phyloP scores from a whole-genome alignment of 2,113 vertebrate species.

The Oreochromis spilurus region DNA sequence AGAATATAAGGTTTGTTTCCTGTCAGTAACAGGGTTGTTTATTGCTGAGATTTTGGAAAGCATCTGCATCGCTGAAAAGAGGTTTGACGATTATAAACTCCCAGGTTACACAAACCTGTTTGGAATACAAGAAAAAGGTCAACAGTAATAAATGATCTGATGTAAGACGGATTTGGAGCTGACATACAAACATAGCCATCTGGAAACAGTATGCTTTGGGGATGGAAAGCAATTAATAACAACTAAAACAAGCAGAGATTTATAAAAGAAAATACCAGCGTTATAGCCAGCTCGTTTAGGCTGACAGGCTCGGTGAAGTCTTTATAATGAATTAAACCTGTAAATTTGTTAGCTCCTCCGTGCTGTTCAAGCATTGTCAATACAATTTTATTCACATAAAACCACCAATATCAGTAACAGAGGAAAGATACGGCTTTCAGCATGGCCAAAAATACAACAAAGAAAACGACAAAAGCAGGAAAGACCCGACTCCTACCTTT shows the following conservation, averaged over 20 bases:
- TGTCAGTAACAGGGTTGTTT: background rate
- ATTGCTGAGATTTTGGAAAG: background rate
- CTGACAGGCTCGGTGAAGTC: background rate
- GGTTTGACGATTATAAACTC: background rate
- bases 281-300: background rate
- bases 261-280: background rate
- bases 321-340: background rate
- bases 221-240: background rate
- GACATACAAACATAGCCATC: background rate
- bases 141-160: background rate
- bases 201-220: background rate
- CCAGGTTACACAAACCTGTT: background rate
- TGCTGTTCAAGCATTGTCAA: background rate
- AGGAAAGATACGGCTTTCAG: background rate
- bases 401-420: background rate
- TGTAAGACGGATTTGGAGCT: background rate
- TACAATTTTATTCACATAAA: background rate
- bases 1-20: background rate
- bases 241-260: background rate
- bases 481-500: background rate
- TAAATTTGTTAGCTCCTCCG: background rate
- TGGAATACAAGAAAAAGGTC: background rate
- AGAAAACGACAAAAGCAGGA: background rate
- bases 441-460: background rate
- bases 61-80: background rate